phyloP scores from a whole-genome alignment of 2,888 invertebrate genomes.

The Tupiocoris notatus region DNA sequence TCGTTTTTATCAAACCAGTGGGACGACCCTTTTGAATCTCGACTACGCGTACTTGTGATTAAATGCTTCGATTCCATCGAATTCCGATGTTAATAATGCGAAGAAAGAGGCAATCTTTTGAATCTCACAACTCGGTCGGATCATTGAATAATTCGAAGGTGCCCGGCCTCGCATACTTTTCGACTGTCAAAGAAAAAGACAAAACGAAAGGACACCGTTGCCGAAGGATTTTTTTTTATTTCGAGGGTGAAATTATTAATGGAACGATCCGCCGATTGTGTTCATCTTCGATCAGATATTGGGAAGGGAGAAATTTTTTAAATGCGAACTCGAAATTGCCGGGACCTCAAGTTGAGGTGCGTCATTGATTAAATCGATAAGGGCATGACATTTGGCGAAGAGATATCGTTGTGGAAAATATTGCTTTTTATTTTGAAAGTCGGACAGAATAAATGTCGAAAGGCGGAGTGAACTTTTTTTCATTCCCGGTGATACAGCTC shows the following conservation, averaged over 20 bases:
- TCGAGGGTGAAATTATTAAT: background rate
- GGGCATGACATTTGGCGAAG: background rate
- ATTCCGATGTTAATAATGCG: background rate
- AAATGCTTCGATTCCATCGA: conserved; percentile 15
- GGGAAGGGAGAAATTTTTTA: background rate
- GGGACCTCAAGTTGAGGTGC: background rate
- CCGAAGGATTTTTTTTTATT: background rate
- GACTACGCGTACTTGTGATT: conserved; percentile 23
- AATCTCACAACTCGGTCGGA: background rate
- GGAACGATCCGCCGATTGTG: background rate
- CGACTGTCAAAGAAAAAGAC: background rate
- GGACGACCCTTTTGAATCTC: no score
- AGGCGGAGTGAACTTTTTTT: no score
- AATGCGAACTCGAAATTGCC: background rate
- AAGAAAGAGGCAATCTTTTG: background rate
- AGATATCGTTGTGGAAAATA: background rate
- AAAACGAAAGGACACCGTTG: background rate
- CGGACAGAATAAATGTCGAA: no score
- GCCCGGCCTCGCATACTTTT: background rate
- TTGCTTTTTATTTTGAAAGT: background rate
- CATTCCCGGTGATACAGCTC: no score
- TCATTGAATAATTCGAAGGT: background rate
- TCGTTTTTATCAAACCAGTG: background rate
- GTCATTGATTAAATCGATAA: background rate
- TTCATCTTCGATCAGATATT: background rate